Conservation (phyloP, 2,888 invertebrate species). For the Lumbricus terrestris region DNA sequence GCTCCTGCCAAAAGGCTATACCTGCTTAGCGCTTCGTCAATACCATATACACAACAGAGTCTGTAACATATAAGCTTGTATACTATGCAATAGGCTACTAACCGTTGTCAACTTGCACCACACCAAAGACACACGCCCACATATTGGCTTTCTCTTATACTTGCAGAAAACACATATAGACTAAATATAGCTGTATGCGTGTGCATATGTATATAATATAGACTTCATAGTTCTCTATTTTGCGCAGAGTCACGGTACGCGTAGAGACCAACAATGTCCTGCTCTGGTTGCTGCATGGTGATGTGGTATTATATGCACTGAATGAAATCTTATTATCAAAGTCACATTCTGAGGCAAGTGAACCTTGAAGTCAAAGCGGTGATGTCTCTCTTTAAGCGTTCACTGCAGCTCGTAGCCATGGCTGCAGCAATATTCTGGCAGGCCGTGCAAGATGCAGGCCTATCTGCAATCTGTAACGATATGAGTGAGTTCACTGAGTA, state of each 20-base stretch:
- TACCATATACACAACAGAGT: background rate
- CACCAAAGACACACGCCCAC: background rate
- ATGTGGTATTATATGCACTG: background rate
- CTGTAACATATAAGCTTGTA: no score
- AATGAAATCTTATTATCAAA: background rate
- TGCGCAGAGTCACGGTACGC: no score
- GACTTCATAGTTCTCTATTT: background rate
- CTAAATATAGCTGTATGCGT: no score
- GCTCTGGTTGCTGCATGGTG: background rate
- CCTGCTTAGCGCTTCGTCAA: background rate
- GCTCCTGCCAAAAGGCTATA: background rate
- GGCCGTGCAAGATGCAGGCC: background rate
- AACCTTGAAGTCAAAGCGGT: background rate
- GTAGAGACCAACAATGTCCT: background rate
- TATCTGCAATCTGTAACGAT: background rate
- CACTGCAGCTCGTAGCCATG: background rate
- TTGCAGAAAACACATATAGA: background rate
- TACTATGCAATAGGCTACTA: background rate
- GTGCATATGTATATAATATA: background rate
- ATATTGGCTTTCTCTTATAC: conserved; percentile 3
- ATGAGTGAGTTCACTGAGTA: no score
- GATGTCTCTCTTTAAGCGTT: background rate
- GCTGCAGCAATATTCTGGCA: background rate
- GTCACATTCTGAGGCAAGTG: background rate
- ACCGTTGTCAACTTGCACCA: background rate